A percentile compares a stretch with the other conserved stretches of the same genome.
Evolutionary conservation across 2,888 invertebrate genomes (phyloP).

Genomic region (Philaethria dido): DNA sequence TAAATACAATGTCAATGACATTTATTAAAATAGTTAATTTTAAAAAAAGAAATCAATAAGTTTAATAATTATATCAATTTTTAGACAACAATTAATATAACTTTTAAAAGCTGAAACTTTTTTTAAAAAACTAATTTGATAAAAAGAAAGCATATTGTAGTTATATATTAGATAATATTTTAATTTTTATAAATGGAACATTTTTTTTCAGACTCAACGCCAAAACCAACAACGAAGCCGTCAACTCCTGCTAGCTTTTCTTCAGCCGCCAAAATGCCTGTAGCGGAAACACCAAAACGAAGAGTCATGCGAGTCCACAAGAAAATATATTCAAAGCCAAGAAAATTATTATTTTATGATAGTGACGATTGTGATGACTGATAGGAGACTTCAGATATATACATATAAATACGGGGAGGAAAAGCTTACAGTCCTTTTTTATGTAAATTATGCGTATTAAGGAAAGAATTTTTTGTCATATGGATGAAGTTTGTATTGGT

Average conservation of each 20-base stretch:
- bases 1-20: neutral
- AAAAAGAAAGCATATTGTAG: too few species aligned
- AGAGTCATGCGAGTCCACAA: constrained; percentile 12
- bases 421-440: too few species aligned
- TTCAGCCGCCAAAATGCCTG: neutral
- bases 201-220: neutral
- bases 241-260: neutral
- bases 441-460: too few species aligned
- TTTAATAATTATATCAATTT: too few species aligned
- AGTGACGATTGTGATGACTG: constrained; percentile 15
- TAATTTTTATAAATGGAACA: neutral
- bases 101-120: too few species aligned
- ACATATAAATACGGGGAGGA: neutral
- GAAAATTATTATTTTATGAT: constrained; percentile 9
- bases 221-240: neutral
- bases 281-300: constrained; percentile 12
- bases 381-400: neutral
- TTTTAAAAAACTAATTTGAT: too few species aligned
- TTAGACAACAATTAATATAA: too few species aligned
- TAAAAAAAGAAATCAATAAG: too few species aligned
- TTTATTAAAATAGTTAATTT: neutral
- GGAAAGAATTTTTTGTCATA: too few species aligned
- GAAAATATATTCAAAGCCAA: neutral
- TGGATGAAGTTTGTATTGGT: too few species aligned
- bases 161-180: too few species aligned